Evolutionary conservation across 2,888 invertebrate species (phyloP).

Genomic region (Mesorhabditis spiculigera): DNA sequence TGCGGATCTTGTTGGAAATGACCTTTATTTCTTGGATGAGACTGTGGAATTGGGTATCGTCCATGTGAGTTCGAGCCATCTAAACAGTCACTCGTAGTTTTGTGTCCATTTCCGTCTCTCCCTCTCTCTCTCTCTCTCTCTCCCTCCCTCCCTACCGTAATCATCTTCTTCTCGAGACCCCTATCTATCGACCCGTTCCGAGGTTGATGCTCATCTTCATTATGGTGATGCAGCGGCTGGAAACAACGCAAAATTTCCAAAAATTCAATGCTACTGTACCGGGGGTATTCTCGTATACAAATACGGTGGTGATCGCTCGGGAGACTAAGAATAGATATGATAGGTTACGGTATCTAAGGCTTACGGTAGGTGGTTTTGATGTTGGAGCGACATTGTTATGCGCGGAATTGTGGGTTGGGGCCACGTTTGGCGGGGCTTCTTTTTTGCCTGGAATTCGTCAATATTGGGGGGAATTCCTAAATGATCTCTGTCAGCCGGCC

Average conservation of each 20-base stretch:
- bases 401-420: background rate
- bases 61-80: conserved; percentile 16
- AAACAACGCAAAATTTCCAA: background rate
- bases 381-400: background rate
- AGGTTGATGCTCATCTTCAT: background rate
- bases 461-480: background rate
- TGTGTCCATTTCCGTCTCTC: background rate
- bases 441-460: conserved; percentile 1
- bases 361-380: background rate
- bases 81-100: background rate
- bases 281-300: too few relatives aligned
- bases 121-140: conserved; percentile 1
- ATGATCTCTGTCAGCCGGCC: background rate
- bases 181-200: background rate
- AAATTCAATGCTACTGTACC: too few relatives aligned
- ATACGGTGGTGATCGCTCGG: too few relatives aligned
- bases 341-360: background rate
- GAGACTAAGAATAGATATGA: too few relatives aligned
- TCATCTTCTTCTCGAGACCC: conserved; percentile 8
- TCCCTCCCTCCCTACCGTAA: conserved; percentile 8
- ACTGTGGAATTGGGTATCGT: conserved; percentile 32
- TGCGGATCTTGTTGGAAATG: conserved; percentile 49
- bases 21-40: conserved; percentile 37
- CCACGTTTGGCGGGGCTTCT: background rate
- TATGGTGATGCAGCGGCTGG: background rate